Base-by-base conservation (phyloP, 2,888 invertebrate species). In the Zonitis immaculata region DNA sequence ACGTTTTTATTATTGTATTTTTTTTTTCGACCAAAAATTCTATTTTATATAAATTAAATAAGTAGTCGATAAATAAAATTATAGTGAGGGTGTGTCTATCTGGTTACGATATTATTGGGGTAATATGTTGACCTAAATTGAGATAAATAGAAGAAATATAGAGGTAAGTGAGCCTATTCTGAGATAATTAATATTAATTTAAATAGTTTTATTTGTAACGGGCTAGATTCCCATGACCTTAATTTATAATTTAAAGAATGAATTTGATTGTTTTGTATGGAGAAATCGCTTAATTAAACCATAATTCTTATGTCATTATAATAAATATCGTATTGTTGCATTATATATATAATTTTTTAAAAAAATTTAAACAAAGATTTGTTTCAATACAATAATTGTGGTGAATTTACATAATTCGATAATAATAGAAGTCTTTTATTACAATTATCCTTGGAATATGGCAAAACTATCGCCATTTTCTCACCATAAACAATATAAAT, bases 61-160 rank as follows among this genome's bases (percentile, higher is more conserved):
- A n/a, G 50, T 54, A 55, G 55, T 51, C 55, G 43, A 51, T 55
- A 55, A 51, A n/a, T n/a, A n/a, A n/a, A n/a, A n/a, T n/a, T n/a
- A n/a, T n/a, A n/a, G 25, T 26, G 55, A 55, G 55, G 55, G 55
- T 55, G 55, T 55, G 55, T 55, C 55, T 54, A 39, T 55, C 55
- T 54, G 28, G 50, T 39, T 54, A 16, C 25, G 35, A 26, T n/a
- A n/a, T n/a, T n/a, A n/a, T 42, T 30, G 51, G 45, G 44, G 55
- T 45, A 55, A 55, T n/a, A n/a, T 55, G 55, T 43, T 55, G 55
- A 55, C 55, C 55, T 55, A 55, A 55, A 55, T 55, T 45, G 51
- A 45, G 43, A 14, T 43, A n/a, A 45, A 44, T 32, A 47, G 39
- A 11, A 54, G 39, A 35, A 16, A 18, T 32, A 30, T 32, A 28